A percentile compares a stretch with the other conserved stretches of the same genome.
Conservation (phyloP, 64 coral and sea anemone genomes). For the Montipora sp. region DNA sequence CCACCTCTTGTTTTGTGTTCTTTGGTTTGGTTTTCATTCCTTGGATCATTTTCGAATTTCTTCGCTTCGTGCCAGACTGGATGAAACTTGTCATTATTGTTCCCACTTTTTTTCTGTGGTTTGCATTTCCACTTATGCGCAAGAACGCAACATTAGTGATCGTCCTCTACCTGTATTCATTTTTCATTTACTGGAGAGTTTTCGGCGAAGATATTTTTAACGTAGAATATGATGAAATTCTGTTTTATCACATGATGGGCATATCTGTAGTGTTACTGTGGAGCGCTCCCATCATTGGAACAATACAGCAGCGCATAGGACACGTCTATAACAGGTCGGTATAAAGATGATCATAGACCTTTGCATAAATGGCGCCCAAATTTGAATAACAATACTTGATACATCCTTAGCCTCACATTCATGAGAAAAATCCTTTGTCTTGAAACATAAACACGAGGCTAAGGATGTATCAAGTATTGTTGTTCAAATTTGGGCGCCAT, state of each 20-base stretch:
- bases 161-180: slow-evolving; percentile 60
- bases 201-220: slow-evolving; percentile 42
- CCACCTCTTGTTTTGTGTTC: slow-evolving; percentile 10
- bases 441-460: too few species aligned
- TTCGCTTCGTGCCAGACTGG: slow-evolving; percentile 58
- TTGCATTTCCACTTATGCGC: slow-evolving; percentile 64
- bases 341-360: too few species aligned
- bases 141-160: slow-evolving; percentile 51
- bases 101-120: slow-evolving; percentile 66
- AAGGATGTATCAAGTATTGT: too few species aligned
- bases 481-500: too few species aligned
- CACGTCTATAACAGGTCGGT: slow-evolving; percentile 75
- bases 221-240: background rate
- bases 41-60: slow-evolving; percentile 69
- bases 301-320: slow-evolving; percentile 70
- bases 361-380: too few species aligned
- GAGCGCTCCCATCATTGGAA: slow-evolving; percentile 48
- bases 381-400: too few species aligned
- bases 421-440: too few species aligned
- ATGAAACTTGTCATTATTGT: slow-evolving; percentile 65
- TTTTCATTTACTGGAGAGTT: slow-evolving; percentile 71
- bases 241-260: slow-evolving; percentile 34
- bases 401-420: too few species aligned
- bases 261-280: slow-evolving; percentile 44
- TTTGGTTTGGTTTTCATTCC: slow-evolving; percentile 61